phyloP scores from a whole-genome alignment of 92 coral and sea anemone genomes.

The Epizoanthus scotinus region DNA sequence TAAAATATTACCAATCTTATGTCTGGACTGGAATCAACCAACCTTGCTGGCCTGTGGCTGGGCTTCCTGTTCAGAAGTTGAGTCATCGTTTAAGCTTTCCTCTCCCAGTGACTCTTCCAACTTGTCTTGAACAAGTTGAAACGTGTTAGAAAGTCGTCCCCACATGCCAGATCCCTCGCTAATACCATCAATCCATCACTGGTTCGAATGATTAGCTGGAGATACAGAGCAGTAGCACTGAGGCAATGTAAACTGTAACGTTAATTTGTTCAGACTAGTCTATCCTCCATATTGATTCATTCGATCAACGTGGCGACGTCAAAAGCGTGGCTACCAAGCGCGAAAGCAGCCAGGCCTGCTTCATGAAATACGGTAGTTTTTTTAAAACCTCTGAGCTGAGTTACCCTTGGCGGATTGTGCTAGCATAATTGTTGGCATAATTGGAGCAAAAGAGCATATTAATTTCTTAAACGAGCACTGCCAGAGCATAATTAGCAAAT shows the following conservation, averaged over 20 bases:
- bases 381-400: too few relatives aligned
- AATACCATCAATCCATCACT: constrained; percentile 18
- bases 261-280: background rate
- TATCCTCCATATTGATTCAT: constrained; percentile 39
- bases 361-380: too few relatives aligned
- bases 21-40: background rate
- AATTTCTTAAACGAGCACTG: too few relatives aligned
- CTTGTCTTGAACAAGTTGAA: constrained; percentile 93
- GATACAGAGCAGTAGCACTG: background rate
- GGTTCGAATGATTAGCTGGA: background rate
- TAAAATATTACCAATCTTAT: background rate
- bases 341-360: constrained; percentile 30
- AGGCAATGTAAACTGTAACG: background rate
- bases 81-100: constrained; percentile 57
- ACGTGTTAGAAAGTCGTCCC: constrained; percentile 88
- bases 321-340: background rate
- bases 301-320: constrained; percentile 49
- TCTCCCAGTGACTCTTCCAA: constrained; percentile 91
- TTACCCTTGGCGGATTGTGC: too few relatives aligned
- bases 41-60: constrained; percentile 32
- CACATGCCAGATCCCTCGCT: constrained; percentile 63
- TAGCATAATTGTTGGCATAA: too few relatives aligned
- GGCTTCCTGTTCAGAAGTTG: constrained; percentile 39
- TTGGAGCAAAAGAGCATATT: too few relatives aligned
- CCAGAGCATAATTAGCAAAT: too few relatives aligned